phyloP scores from a whole-genome alignment of 2,888 invertebrate species.

The Eupithecia vulgata region DNA sequence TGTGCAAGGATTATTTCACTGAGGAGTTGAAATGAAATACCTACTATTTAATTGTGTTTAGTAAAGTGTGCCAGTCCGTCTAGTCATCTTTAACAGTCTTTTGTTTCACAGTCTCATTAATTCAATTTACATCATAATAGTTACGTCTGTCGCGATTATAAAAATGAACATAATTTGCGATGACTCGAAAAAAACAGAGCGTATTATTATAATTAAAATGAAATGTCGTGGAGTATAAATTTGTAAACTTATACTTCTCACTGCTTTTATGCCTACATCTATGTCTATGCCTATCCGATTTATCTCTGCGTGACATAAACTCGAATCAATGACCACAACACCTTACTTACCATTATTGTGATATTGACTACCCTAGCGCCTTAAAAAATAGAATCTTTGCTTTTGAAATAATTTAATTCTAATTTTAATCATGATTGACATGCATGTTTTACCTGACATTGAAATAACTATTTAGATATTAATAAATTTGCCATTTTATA shows the following conservation, averaged over 20 bases:
- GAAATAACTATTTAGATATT: no score
- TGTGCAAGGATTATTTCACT: constrained; percentile 31
- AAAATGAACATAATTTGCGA: not conserved
- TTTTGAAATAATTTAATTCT: no score
- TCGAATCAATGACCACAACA: no score
- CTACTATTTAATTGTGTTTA: not conserved
- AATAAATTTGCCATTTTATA: no score
- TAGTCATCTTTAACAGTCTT: not conserved
- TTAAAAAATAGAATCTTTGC: no score
- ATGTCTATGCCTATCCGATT: no score
- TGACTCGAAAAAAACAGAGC: not conserved
- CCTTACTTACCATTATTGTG: no score
- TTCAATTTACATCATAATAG: not conserved
- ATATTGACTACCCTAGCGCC: no score
- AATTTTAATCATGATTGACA: no score
- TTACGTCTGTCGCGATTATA: not conserved
- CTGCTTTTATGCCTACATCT: not conserved
- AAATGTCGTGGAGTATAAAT: not conserved
- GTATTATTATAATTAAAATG: no score
- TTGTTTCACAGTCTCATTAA: not conserved
- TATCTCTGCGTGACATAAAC: no score
- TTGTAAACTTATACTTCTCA: not conserved
- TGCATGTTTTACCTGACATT: no score
- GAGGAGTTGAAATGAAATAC: not conserved
- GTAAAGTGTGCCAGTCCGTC: constrained; percentile 13